A percentile compares a stretch with the other conserved stretches of the same genome.
phyloP scores from a whole-genome alignment of 2,797 vertebrate genomes.

The Neosilurus hyrtlii region DNA sequence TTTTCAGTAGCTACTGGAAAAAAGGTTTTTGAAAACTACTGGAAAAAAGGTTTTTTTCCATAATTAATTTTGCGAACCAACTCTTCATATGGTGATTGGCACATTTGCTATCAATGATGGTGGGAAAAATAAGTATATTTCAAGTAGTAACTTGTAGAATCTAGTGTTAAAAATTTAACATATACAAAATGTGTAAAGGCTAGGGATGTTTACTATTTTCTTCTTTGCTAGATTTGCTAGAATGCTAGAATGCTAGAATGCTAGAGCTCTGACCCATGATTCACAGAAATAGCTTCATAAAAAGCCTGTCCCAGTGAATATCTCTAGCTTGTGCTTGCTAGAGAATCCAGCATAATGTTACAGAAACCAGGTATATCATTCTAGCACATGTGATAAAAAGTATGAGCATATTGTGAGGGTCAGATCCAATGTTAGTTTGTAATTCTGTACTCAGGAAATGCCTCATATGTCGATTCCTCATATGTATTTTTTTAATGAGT shows the following conservation, averaged over 20 bases:
- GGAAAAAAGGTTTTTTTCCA: too few relatives aligned
- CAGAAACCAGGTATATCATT: neutral
- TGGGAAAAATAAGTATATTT: neutral
- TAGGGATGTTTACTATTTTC: neutral
- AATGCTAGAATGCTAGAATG: too few relatives aligned
- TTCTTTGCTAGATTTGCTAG: too few relatives aligned
- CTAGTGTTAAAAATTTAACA: neutral
- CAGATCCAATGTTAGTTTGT: neutral
- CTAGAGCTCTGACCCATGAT: neutral
- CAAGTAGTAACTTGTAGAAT: neutral
- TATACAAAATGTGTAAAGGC: neutral
- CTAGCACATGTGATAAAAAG: neutral
- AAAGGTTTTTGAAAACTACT: too few relatives aligned
- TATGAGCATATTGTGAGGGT: too few relatives aligned
- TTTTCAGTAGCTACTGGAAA: too few relatives aligned
- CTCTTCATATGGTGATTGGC: too few relatives aligned
- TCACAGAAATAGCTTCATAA: neutral
- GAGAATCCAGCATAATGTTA: neutral
- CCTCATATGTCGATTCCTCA: neutral
- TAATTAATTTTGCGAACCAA: too few relatives aligned
- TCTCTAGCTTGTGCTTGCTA: neutral
- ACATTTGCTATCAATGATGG: neutral
- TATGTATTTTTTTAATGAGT: neutral
- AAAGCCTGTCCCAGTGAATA: neutral
- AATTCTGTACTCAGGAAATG: neutral